Conservation (phyloP, 2,888 invertebrate genomes). For the Chirona hameri region DNA sequence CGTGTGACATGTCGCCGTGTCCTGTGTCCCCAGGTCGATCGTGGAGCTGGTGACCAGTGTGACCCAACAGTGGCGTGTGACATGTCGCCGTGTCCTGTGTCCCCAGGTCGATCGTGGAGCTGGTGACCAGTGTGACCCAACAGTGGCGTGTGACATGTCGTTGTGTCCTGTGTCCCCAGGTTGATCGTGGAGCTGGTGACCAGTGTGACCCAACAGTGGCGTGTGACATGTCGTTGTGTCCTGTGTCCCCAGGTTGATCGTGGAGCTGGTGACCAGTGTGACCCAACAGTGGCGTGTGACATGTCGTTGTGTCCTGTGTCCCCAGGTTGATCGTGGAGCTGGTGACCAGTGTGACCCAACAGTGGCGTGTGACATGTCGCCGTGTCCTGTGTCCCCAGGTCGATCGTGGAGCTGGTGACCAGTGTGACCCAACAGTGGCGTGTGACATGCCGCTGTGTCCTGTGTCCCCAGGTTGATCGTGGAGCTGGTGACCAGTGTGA, state of each 20-base stretch:
- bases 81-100: neutral
- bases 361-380: too few species aligned
- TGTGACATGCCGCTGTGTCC: neutral
- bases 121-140: conserved; percentile 4
- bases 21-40: neutral
- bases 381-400: neutral
- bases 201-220: too few species aligned
- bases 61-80: too few species aligned
- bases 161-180: neutral
- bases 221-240: neutral
- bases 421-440: too few species aligned
- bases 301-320: neutral
- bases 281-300: too few species aligned
- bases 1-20: neutral
- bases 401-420: neutral
- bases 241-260: neutral
- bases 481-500: neutral
- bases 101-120: neutral
- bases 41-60: neutral
- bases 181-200: neutral
- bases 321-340: neutral
- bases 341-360: conserved; percentile 2
- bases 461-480: neutral
- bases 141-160: too few species aligned
- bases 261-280: neutral